These are phyloP conservation scores for Sarcophaga caerulescens DNA, from an alignment of 2,888 invertebrate species.

Conservation along the genomic window DNA sequence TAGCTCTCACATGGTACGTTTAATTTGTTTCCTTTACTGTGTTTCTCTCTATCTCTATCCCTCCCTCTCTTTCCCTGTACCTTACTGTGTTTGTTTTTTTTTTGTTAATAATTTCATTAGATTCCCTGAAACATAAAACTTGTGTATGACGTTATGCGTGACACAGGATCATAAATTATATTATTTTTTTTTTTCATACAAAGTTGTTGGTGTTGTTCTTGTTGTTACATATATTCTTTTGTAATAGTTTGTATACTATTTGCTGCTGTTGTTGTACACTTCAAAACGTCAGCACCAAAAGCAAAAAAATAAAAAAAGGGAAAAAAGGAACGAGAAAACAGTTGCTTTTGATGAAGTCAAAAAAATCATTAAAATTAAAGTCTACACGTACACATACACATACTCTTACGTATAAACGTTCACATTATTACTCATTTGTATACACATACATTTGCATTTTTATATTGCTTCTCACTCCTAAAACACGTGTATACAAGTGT, in stretches of 20 bases:
- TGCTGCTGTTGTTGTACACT: conserved; percentile 19
- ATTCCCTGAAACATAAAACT: conserved; percentile 8
- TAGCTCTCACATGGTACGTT: neutral
- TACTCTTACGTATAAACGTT: neutral
- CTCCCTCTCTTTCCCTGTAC: too few relatives aligned
- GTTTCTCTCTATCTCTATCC: neutral
- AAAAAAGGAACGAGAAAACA: neutral
- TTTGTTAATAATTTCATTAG: neutral
- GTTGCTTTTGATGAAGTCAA: conserved; percentile 31
- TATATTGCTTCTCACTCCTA: too few relatives aligned
- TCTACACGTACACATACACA: conserved; percentile 2
- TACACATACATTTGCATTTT: neutral
- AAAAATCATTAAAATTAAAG: conserved; percentile 30
- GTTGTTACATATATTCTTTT: neutral
- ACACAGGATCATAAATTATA: conserved; percentile 58
- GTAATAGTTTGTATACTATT: neutral
- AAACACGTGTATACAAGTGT: neutral
- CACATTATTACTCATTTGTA: neutral
- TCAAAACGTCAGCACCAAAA: conserved; percentile 35
- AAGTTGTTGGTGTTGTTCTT: neutral
- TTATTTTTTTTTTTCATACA: neutral
- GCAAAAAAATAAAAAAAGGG: neutral
- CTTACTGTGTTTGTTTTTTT: neutral
- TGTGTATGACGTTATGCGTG: conserved; percentile 61
- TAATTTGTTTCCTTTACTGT: conserved; percentile 4